Conservation (phyloP, 2,797 vertebrate species). For the Toxotes lorentzi region DNA sequence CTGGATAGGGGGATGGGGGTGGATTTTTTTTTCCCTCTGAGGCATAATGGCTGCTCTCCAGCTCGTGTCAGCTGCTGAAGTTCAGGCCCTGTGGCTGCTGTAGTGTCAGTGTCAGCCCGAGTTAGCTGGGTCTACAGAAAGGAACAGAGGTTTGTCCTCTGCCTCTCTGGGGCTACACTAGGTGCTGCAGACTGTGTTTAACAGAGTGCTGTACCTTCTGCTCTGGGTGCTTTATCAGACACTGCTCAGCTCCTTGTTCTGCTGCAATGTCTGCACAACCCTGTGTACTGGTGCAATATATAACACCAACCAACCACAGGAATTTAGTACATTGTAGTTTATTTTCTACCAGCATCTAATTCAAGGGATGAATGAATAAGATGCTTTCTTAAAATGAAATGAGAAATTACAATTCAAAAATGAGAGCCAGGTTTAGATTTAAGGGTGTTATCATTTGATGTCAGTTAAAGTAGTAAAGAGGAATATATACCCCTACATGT, state of each 20-base stretch:
- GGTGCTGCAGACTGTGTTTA: conserved; percentile 33
- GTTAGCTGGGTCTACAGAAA: conserved; percentile 44
- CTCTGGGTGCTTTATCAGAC: conserved; percentile 26
- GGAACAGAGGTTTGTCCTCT: conserved; percentile 45
- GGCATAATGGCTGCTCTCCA: conserved; percentile 60
- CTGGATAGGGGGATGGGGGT: not conserved
- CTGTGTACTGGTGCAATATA: not conserved
- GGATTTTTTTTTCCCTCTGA: conserved; percentile 9
- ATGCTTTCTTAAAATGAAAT: not conserved
- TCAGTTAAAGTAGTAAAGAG: not conserved
- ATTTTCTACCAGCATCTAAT: not conserved
- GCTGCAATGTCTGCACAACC: conserved; percentile 20
- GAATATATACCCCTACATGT: not conserved
- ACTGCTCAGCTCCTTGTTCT: conserved; percentile 11
- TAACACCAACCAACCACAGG: conserved; percentile 1
- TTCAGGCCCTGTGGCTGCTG: conserved; percentile 57
- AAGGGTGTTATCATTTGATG: not conserved
- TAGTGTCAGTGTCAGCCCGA: conserved; percentile 54
- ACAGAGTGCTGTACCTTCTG: conserved; percentile 25
- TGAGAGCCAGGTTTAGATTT: too few relatives aligned
- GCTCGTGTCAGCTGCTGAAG: conserved; percentile 55
- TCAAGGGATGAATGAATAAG: not conserved
- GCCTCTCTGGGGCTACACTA: conserved; percentile 17
- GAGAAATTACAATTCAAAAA: too few relatives aligned
- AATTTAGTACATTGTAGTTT: not conserved